These are phyloP conservation scores for Cerceris ruficornis DNA, from an alignment of 2,888 invertebrate species.

Conservation along the genomic window DNA sequence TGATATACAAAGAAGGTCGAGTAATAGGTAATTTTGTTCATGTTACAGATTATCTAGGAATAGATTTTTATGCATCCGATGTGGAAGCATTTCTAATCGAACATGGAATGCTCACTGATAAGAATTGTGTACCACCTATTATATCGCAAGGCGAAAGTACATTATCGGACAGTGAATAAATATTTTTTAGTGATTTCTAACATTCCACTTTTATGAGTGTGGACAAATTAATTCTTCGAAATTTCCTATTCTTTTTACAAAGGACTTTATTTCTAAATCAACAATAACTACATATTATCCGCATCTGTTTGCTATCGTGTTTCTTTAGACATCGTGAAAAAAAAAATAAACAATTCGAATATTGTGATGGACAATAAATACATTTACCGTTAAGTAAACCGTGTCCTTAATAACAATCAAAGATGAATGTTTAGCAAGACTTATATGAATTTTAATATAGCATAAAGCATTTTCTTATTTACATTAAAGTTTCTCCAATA, in stretches of 20 bases:
- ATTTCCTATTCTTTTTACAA: too few species aligned
- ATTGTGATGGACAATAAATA: slow-evolving; percentile 4
- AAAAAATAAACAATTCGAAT: too few species aligned
- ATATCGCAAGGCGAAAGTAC: slow-evolving; percentile 74
- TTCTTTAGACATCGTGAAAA: not conserved
- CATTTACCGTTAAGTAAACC: not conserved
- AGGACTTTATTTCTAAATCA: too few species aligned
- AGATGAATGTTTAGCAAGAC: too few species aligned
- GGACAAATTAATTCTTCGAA: too few species aligned
- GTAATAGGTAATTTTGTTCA: slow-evolving; percentile 96
- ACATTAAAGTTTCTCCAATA: slow-evolving; percentile 65
- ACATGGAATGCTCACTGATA: slow-evolving; percentile 90
- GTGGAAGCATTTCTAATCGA: slow-evolving; percentile 95
- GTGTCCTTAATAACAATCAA: too few species aligned
- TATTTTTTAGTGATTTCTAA: slow-evolving; percentile 16
- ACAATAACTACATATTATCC: too few species aligned
- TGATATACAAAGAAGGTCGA: slow-evolving; percentile 95
- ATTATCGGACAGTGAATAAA: slow-evolving; percentile 79
- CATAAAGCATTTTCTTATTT: not conserved
- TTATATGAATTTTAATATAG: too few species aligned
- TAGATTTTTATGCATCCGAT: slow-evolving; percentile 94
- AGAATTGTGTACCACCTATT: slow-evolving; percentile 84
- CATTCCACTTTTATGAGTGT: not conserved
- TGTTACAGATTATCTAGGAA: slow-evolving; percentile 92
- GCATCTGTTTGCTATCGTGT: not conserved